These are phyloP conservation scores for Cranoglanis bouderius DNA, from an alignment of 2,113 vertebrate species.

Conservation along the genomic window DNA sequence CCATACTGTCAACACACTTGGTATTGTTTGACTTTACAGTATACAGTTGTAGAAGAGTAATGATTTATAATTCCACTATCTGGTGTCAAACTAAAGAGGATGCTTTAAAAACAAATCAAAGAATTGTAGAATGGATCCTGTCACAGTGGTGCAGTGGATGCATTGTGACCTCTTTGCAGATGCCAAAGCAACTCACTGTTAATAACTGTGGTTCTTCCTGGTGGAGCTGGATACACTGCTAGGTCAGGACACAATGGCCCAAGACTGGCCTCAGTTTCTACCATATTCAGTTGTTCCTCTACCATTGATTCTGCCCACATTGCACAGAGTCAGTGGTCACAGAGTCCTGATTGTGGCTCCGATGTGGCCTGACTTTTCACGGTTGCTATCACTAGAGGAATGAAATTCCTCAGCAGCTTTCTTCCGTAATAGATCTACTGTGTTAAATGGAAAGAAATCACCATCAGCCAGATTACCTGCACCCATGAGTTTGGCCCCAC, in stretches of 20 bases:
- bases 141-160: background rate
- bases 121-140: too few relatives aligned
- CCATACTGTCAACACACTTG: background rate
- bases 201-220: background rate
- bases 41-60: background rate
- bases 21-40: background rate
- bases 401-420: background rate
- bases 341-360: background rate
- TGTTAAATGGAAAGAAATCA: background rate
- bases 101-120: too few relatives aligned
- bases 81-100: too few relatives aligned
- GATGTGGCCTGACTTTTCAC: background rate
- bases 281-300: background rate
- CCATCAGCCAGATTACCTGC: background rate
- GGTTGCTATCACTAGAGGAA: background rate
- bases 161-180: background rate
- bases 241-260: background rate
- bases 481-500: background rate
- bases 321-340: background rate
- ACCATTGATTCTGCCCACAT: background rate
- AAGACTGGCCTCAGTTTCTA: background rate
- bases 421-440: too few relatives aligned
- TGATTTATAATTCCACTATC: background rate
- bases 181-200: background rate
- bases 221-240: background rate